Evolutionary conservation across 2,113 vertebrate genomes (phyloP), one percentile per base, ranked within the genome.

Genomic region (Thunnus maccoyii): DNA sequence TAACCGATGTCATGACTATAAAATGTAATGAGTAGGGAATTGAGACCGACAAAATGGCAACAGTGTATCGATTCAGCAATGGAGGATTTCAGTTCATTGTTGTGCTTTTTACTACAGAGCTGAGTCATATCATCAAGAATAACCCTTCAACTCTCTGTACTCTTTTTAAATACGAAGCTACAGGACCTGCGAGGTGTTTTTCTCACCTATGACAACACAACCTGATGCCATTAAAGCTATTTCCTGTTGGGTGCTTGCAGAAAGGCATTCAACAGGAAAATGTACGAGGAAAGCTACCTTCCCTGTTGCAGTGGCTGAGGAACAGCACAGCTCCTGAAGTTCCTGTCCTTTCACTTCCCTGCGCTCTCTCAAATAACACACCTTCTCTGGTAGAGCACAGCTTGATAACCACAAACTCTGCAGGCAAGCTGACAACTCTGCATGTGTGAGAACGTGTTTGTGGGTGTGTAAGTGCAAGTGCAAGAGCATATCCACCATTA

Each of bases 261-360:
- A 50, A 50, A 57, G 56, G 32, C 32, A 8, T 7, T 8, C 32
- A 8, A 36, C 4, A 36, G 50, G 50, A 80, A 57, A 61, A 36
- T 1, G 47, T 61, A 30, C 51, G 58, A 71, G 56, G 25, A 75
- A 74, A 78, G 69, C 60, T 71, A 52, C 71, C 50, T 70, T 79
- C 82, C 11, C 30, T 41, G 72, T 64, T 73, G 47, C 51, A 65
- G 57, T 0, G 2, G 41, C 41, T 55, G 72, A 72, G 63, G 76
- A 84, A 71, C 10, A 74, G 36, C 65, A 36, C 75, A 64, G 61
- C 50, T 77, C 66, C 74, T 46, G n/a, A 76, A 64, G 78, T 68
- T 70, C 51, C 58, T 63, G 58, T 65, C 64, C 41, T 82, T 57
- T 73, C 68, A 74, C 77, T 69, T 68, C 69, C 18, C 36, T 44